Conservation (phyloP, 2,888 invertebrate species). For the Drosophila niveifrons region DNA sequence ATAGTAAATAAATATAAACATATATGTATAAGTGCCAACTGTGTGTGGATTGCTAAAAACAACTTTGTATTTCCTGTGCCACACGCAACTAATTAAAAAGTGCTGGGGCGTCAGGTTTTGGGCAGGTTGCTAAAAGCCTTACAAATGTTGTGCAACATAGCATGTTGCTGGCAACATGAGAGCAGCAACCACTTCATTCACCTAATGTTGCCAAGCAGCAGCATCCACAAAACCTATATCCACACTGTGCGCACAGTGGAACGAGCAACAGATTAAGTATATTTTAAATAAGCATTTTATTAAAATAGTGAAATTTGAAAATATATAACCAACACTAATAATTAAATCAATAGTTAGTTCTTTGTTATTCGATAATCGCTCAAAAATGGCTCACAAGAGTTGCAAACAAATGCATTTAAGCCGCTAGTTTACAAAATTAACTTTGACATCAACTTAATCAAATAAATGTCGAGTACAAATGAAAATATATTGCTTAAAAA, state of each 20-base stretch:
- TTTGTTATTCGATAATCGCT: no score
- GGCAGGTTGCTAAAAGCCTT: slow-evolving; percentile 40
- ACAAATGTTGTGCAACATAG: slow-evolving; percentile 28
- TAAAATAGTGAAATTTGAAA: no score
- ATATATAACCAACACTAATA: no score
- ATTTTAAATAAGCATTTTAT: no score
- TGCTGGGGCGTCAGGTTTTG: slow-evolving; percentile 16
- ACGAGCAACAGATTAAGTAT: no score
- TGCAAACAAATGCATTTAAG: no score
- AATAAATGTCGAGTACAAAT: no score
- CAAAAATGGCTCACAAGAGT: no score
- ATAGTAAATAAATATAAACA: background rate
- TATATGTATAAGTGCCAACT: background rate
- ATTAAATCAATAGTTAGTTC: no score
- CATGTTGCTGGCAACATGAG: slow-evolving; percentile 32
- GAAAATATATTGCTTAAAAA: no score
- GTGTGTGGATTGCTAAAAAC: slow-evolving; percentile 5
- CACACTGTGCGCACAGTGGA: slow-evolving; percentile 46
- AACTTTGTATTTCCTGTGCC: slow-evolving; percentile 46
- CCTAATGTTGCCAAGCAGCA: slow-evolving; percentile 33
- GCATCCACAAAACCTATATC: slow-evolving; percentile 61
- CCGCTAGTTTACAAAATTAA: no score
- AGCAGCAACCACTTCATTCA: slow-evolving; percentile 4
- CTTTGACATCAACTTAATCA: no score
- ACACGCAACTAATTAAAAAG: slow-evolving; percentile 33